phyloP scores from a whole-genome alignment of 1,140 invertebrate genomes.

The Thalassaphorura encarpata region DNA sequence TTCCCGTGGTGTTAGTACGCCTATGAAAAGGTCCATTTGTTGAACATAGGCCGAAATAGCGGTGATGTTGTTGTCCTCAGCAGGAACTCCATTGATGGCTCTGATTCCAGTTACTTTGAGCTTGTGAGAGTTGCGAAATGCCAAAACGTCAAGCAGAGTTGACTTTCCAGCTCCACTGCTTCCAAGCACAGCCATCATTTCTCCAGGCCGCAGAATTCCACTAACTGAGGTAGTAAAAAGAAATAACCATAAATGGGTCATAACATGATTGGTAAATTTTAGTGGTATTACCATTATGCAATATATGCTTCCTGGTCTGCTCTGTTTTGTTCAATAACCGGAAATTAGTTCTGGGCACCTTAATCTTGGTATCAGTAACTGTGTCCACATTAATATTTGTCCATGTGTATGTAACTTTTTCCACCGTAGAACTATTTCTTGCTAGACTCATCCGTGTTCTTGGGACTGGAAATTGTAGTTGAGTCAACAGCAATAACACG shows the following conservation, averaged over 20 bases:
- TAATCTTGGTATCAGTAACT: background rate
- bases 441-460: too few relatives aligned
- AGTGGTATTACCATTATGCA: background rate
- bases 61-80: background rate
- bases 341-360: background rate
- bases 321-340: background rate
- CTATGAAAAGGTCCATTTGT: slow-evolving; percentile 89
- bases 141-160: slow-evolving; percentile 74
- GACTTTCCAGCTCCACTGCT: slow-evolving; percentile 64
- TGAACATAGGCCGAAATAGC: slow-evolving; percentile 76
- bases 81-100: slow-evolving; percentile 8
- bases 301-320: background rate
- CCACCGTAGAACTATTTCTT: too few relatives aligned
- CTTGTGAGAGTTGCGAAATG: slow-evolving; percentile 61
- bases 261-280: background rate
- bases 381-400: background rate
- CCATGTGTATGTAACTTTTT: background rate
- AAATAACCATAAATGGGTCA: background rate
- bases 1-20: slow-evolving; percentile 76
- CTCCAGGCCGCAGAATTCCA: slow-evolving; percentile 39
- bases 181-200: slow-evolving; percentile 48
- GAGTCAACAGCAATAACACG: too few relatives aligned
- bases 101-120: slow-evolving; percentile 58
- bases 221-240: too few relatives aligned
- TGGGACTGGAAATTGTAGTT: too few relatives aligned